These are phyloP conservation scores for Melanotus villosus DNA, from an alignment of 2,888 invertebrate genomes.

Conservation along the genomic window DNA sequence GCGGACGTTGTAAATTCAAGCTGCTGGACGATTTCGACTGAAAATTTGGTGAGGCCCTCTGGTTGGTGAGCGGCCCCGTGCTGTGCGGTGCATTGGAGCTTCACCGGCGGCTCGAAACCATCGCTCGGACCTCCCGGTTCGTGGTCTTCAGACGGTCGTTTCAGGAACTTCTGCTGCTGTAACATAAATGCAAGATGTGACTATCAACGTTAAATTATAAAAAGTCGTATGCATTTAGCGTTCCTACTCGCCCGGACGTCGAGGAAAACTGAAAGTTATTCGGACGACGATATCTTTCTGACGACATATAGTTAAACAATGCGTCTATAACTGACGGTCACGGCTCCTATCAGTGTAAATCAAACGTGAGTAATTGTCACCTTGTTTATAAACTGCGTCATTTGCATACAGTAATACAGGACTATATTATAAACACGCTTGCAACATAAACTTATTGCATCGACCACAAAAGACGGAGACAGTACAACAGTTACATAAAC, in stretches of 20 bases:
- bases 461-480: slow-evolving; percentile 36
- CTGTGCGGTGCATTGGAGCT: slow-evolving; percentile 76
- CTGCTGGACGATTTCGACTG: slow-evolving; percentile 94
- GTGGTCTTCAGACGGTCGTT: slow-evolving; percentile 80
- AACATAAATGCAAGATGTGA: slow-evolving; percentile 52
- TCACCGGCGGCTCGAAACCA: slow-evolving; percentile 82
- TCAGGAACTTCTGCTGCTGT: slow-evolving; percentile 90
- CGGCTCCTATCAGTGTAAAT: slow-evolving; percentile 48
- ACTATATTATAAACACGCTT: slow-evolving; percentile 42
- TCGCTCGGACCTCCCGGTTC: slow-evolving; percentile 67
- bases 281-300: slow-evolving; percentile 42
- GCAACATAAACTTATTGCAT: slow-evolving; percentile 36
- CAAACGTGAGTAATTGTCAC: slow-evolving; percentile 55
- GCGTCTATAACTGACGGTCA: slow-evolving; percentile 48
- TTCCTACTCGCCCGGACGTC: slow-evolving; percentile 21
- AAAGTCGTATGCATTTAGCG: slow-evolving; percentile 15
- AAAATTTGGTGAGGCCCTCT: slow-evolving; percentile 81
- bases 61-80: slow-evolving; percentile 67
- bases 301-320: slow-evolving; percentile 48
- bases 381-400: slow-evolving; percentile 57
- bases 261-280: slow-evolving; percentile 41
- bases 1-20: slow-evolving; percentile 91
- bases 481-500: slow-evolving; percentile 43
- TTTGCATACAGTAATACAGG: slow-evolving; percentile 51
- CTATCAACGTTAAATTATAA: slow-evolving; percentile 2